Evolutionary conservation across 2,797 vertebrate genomes (phyloP).

Genomic region (Phalanger gymnotis): DNA sequence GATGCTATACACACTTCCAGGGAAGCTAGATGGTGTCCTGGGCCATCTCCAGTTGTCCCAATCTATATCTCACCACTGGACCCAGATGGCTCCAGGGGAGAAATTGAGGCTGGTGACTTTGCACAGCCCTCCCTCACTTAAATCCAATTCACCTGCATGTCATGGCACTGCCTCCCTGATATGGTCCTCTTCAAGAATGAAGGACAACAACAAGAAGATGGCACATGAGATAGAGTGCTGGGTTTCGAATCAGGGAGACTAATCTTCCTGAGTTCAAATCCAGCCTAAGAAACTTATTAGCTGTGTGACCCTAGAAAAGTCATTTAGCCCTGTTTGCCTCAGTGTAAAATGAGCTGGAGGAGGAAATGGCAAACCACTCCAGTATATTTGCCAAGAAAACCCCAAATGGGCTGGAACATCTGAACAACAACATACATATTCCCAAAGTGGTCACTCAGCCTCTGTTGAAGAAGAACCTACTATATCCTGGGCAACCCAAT

Average conservation of each 20-base stretch:
- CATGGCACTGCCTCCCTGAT: too few relatives aligned
- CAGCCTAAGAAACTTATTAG: neutral
- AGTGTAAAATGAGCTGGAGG: neutral
- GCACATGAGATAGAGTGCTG: neutral
- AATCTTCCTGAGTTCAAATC: neutral
- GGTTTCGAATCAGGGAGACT: neutral
- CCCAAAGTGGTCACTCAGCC: neutral
- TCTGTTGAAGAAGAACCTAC: neutral
- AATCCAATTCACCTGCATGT: too few relatives aligned
- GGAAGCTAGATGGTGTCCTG: neutral
- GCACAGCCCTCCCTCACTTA: too few relatives aligned
- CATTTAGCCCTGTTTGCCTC: neutral
- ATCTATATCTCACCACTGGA: too few relatives aligned
- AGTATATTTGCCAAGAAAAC: neutral
- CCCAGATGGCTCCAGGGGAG: too few relatives aligned
- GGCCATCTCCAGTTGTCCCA: too few relatives aligned
- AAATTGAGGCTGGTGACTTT: too few relatives aligned
- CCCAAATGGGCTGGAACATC: neutral
- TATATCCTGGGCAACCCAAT: neutral
- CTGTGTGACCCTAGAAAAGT: neutral
- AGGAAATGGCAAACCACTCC: neutral
- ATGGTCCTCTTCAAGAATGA: too few relatives aligned
- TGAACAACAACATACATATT: neutral
- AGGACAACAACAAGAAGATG: too few relatives aligned
- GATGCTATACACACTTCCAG: neutral